These are phyloP conservation scores for Torymus aiolomorphi DNA, from an alignment of 2,888 invertebrate genomes.

Conservation along the genomic window DNA sequence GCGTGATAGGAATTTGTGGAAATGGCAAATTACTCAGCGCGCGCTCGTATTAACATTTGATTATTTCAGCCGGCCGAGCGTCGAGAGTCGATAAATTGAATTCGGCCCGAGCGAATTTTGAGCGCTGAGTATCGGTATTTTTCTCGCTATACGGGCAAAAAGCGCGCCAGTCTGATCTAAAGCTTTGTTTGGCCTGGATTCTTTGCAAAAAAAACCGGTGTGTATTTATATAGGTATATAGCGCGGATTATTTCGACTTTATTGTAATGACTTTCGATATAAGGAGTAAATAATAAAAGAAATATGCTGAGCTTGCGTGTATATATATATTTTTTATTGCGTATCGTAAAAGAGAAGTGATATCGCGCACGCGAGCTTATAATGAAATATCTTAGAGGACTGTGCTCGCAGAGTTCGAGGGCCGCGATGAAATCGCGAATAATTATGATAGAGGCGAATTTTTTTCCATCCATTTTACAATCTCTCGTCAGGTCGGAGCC, in stretches of 20 bases:
- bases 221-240: neutral
- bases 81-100: no score
- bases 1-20: no score
- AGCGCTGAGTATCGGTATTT: no score
- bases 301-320: neutral
- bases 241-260: neutral
- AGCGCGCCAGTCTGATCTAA: neutral
- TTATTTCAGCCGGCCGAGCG: no score
- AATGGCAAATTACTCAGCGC: no score
- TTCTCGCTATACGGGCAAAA: no score
- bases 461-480: constrained; percentile 16
- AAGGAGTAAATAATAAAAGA: neutral
- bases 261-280: neutral
- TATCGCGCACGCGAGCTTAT: neutral
- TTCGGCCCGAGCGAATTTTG: no score
- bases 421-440: no score
- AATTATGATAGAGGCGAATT: no score
- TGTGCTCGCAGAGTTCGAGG: neutral
- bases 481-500: constrained; percentile 38
- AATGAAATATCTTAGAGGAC: neutral
- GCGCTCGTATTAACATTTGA: no score
- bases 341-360: neutral
- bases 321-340: neutral
- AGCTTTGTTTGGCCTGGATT: neutral
- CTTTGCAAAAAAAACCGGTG: neutral